Base-by-base conservation (phyloP, 1,140 invertebrate species). In the Mactra quadrangularis region DNA sequence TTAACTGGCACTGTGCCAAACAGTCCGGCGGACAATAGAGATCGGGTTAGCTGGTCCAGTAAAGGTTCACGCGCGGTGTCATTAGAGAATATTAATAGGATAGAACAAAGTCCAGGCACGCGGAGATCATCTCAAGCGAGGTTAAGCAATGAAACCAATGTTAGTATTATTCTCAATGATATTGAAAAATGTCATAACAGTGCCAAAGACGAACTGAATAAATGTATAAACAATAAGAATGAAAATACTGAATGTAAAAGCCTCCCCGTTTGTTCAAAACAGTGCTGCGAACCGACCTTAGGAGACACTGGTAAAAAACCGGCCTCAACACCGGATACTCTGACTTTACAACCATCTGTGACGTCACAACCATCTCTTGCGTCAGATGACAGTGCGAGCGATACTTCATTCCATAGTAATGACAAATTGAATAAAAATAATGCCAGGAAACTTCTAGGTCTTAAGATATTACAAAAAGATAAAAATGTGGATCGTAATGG, bases 1-100 rank as follows among this genome's bases (percentile, higher is more conserved):
- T 33, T 81, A 38, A 81, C 77, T 33, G 77, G 77, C 9, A 57
- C 77, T 6, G 77, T 81, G 64, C 77, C 77, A 66, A 81, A 60
- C 47, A 81, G 64, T 25, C 74, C 74, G 35, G 47, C 76, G 9
- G 76, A 78, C 38, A 35, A 57, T 33, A 50, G 64, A 22, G 77
- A 81, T 13, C 29, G 29, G n/a, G n/a, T 35, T 0, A 81, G 77
- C 52, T 55, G 19, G 38, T 31, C 60, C n/a, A 57, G 66, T 31
- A 33, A 64, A 41, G 27, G 50, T 50, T 81, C 77, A 0, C 64
- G 77, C 13, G 66, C 77, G 9, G 77, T 81, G 4, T 81, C 77
- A 9, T 35, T 81, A 9, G 77, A 81, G 11, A 70, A 81, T 71
- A 68, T 81, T 1, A 25, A 81, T 35, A 29, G 77, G 13, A 55